phyloP scores from a whole-genome alignment of 2,888 invertebrate genomes.

The Celastrina argiolus region DNA sequence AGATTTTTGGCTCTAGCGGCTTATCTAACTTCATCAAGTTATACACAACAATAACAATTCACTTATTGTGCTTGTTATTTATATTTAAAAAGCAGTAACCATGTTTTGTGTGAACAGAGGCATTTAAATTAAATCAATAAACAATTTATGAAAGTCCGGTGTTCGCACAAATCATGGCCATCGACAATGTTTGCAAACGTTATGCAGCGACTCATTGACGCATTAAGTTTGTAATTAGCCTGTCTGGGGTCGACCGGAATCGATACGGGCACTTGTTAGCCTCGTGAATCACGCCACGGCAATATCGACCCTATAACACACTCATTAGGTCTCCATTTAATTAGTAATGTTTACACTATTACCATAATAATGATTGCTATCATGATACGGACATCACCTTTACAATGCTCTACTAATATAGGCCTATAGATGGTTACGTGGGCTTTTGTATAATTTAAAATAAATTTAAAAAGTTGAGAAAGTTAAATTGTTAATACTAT shows the following conservation, averaged over 20 bases:
- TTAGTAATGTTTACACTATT: not conserved
- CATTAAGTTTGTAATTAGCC: slow-evolving; percentile 37
- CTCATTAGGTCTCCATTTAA: not conserved
- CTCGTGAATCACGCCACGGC: not conserved
- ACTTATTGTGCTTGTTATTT: too few relatives aligned
- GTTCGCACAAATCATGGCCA: not conserved
- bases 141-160: not conserved
- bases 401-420: slow-evolving; percentile 1
- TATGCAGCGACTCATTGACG: slow-evolving; percentile 31
- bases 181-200: slow-evolving; percentile 10
- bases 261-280: slow-evolving; percentile 23
- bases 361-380: slow-evolving; percentile 8
- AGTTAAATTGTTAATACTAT: too few relatives aligned
- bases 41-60: too few relatives aligned
- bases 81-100: too few relatives aligned
- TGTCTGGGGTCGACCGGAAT: slow-evolving; percentile 35
- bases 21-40: too few relatives aligned
- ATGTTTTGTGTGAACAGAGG: too few relatives aligned
- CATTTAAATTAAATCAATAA: too few relatives aligned
- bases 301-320: not conserved
- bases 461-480: not conserved
- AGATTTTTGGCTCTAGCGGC: too few relatives aligned
- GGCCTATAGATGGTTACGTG: not conserved
- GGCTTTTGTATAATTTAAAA: not conserved
- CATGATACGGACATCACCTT: slow-evolving; percentile 1